Base-by-base conservation (phyloP, 2,888 invertebrate genomes). In the Conistra vaccinii region DNA sequence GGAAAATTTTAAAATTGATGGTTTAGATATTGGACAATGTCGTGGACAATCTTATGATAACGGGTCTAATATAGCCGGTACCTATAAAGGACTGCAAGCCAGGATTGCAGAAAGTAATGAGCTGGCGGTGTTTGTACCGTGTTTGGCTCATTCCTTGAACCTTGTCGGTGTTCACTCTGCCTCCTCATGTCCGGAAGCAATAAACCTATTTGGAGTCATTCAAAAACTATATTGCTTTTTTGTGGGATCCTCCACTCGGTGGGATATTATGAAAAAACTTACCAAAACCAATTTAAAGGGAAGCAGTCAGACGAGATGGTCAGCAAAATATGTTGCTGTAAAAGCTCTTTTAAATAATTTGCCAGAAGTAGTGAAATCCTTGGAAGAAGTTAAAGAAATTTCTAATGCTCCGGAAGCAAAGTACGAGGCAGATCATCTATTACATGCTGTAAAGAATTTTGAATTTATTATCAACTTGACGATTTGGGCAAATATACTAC, bases 21-120 rank as follows among this genome's bases (percentile, higher is more conserved):
- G 61, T n/a, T 73, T 81, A 85, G 90, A 85, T 85, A 80, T 88
- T 73, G 81, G 85, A 69, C 86, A 85, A 78, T 85, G 61, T 35
- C 61, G 60, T 35, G 61, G 61, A 14, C 61, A 35, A 61, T 61
- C 61, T n/a, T 61, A 61, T n/a, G 61, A 35, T 61, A 61, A 12
- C 23, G 32, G 61, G 14, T n/a, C 61, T 61, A 35, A 17, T 61
- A 35, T 35, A 14, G 6, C 35, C n/a, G n/a, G 17, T 61, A 61
- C 17, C 9, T 61, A 35, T 23, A 35, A 35, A 35, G 10, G 2
- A 17, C 1, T 61, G 35, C 61, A 35, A 35, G n/a, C 61, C 14
- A 35, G 2, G 9, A 35, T 61, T 9, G 61, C 14, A 35, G 61
- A 61, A 61, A 61, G 14, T 35, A 61, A 61, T 35, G 14, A 61